Percentiles rank a stretch among this genome's conserved stretches.
These are phyloP conservation scores for Hyles euphorbiae DNA, from an alignment of 1,140 invertebrate species.

Conservation along the genomic window DNA sequence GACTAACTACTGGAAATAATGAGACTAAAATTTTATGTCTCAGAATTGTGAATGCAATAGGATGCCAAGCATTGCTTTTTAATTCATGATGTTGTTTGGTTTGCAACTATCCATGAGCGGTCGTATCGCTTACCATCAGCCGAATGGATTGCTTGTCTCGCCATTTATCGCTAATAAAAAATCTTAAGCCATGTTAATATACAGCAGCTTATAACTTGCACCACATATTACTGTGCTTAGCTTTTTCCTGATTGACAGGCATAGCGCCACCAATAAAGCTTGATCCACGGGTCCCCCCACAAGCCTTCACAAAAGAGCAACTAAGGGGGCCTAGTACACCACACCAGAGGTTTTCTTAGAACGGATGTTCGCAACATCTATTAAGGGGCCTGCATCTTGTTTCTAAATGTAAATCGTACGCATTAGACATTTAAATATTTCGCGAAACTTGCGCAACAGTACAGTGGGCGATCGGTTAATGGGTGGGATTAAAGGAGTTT, in stretches of 20 bases:
- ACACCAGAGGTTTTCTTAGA: constrained; percentile 24
- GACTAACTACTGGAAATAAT: too few relatives aligned
- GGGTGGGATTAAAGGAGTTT: constrained; percentile 15
- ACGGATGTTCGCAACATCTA: constrained; percentile 46
- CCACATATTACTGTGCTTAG: constrained; percentile 30
- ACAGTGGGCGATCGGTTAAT: constrained; percentile 23
- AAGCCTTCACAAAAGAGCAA: background rate
- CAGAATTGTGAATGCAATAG: too few relatives aligned
- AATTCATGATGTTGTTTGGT: too few relatives aligned
- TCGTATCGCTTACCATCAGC: too few relatives aligned
- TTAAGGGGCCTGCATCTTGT: constrained; percentile 43
- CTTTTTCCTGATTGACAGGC: constrained; percentile 53
- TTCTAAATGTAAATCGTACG: constrained; percentile 45
- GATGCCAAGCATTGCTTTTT: too few relatives aligned
- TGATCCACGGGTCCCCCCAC: constrained; percentile 22
- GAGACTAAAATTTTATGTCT: too few relatives aligned
- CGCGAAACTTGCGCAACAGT: constrained; percentile 52
- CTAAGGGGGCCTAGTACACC: constrained; percentile 1
- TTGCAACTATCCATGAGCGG: too few relatives aligned
- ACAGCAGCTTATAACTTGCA: constrained; percentile 22
- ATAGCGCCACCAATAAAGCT: constrained; percentile 44
- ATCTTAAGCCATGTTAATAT: too few relatives aligned
- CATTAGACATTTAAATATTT: constrained; percentile 58
- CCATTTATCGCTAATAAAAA: too few relatives aligned
- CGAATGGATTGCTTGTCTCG: too few relatives aligned